Evolutionary conservation across 2,113 vertebrate species (phyloP).

Genomic region (Candoia aspera): DNA sequence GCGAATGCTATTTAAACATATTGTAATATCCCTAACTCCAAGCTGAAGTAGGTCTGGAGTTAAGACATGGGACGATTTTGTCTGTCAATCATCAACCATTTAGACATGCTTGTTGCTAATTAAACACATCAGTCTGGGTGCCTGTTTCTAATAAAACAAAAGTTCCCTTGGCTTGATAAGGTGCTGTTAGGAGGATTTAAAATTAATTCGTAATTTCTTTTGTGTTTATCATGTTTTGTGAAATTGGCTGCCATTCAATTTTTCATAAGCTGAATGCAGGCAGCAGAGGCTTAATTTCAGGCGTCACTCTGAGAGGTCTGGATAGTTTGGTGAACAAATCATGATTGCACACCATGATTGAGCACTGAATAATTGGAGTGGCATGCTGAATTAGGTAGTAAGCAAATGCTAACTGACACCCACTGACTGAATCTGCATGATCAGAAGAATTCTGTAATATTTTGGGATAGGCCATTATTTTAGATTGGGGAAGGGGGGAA

Average conservation of each 20-base stretch:
- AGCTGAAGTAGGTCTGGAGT: slow-evolving; percentile 15
- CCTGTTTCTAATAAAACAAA: slow-evolving; percentile 77
- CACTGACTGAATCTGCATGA: slow-evolving; percentile 51
- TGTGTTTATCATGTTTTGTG: slow-evolving; percentile 77
- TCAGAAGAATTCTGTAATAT: slow-evolving; percentile 50
- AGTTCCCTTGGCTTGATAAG: slow-evolving; percentile 78
- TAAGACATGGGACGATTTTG: slow-evolving; percentile 53
- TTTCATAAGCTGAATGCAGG: slow-evolving; percentile 72
- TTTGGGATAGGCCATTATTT: background rate
- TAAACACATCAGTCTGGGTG: slow-evolving; percentile 74
- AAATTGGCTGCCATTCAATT: slow-evolving; percentile 83
- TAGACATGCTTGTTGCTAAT: slow-evolving; percentile 75
- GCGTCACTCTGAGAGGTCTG: slow-evolving; percentile 71
- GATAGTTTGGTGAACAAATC: slow-evolving; percentile 72
- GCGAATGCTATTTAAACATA: slow-evolving; percentile 53
- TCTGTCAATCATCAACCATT: slow-evolving; percentile 72
- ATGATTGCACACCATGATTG: slow-evolving; percentile 71
- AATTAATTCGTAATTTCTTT: slow-evolving; percentile 83
- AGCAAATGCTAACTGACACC: slow-evolving; percentile 61
- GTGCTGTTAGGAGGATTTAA: slow-evolving; percentile 75
- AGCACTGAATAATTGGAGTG: slow-evolving; percentile 69
- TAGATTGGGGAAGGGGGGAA: background rate
- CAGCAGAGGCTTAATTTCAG: slow-evolving; percentile 75
- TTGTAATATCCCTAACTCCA: slow-evolving; percentile 60
- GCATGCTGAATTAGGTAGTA: slow-evolving; percentile 59